Evolutionary conservation across 2,113 vertebrate species (phyloP), one percentile per base, ranked within the genome.

Genomic region (Trichechus manatus): DNA sequence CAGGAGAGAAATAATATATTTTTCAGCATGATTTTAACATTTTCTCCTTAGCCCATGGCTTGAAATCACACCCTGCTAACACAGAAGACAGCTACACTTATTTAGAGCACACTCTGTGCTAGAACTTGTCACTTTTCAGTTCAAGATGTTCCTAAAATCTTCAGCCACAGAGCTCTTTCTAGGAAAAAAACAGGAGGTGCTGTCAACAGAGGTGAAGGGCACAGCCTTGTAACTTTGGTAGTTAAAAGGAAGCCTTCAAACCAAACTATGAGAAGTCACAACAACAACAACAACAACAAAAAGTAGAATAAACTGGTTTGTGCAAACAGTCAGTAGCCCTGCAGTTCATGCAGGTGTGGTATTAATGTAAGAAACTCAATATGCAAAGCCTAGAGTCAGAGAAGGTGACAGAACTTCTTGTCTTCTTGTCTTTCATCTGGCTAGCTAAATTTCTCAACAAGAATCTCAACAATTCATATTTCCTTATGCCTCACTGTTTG

Each of bases 351-450:
- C 70, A 98, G 98, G 97, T 98, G 97, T 96, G 93, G 74, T 98
- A 97, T 96, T 97, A 97, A 13, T 44, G 97, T 3, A 68, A 98
- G 98, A 98, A 99, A 98, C 98, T 98, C 98, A 98, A 98, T 81
- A 98, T 47, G 80, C 39, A 79, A 42, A 66, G 42, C n/a, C 77
- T 50, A n/a, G 47, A 61, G 90, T 15, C 63, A 92, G 70, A 86
- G 92, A 96, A 93, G 5, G 59, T 61, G 42, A 94, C 33, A 44
- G 15, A 44, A 36, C 9, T 13, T 56, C 53, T 56, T 56, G 47
- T 47, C 8, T 89, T 96, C 66, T 95, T 91, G 11, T 87, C 31
- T 95, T 92, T 91, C 75, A n/a, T 81, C 75, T 14, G 87, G 33
- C 82, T 94, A 53, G 68, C 63, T 97, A 72, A 7, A 85, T 91